Evolutionary conservation across 2,113 vertebrate species (phyloP), one percentile per base, ranked within the genome.

Genomic region (Pachycephala philippinensis): DNA sequence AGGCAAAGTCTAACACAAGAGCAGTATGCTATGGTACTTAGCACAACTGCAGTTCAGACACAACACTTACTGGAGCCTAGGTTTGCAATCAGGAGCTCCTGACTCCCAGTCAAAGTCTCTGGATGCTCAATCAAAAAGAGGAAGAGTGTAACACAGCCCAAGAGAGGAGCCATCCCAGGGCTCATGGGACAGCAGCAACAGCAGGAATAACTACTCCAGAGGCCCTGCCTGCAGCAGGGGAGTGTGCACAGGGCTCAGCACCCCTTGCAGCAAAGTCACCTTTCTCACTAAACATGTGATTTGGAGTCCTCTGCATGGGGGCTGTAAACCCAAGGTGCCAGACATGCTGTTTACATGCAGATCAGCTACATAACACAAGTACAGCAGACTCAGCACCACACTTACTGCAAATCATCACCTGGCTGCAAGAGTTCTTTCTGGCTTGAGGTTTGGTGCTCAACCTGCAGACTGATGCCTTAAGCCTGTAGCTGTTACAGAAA

Each of bases 281-380:
- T 59, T 68, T 80, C 65, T 76, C 6, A 1, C 40, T n/a, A 33
- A 27, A 33, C 1, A 0, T 0, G 1, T 78, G 47, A 59, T 27
- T 47, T 47, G n/a, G 33, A 92, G 31, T 52, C 23, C 61, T 63
- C 70, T 90, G 82, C 40, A 33, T 7, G 16, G 53, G 6, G 61
- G 18, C 53, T 52, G 30, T 42, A 75, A 80, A 79, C 49, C n/a
- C 66, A 76, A 50, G 57, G 49, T 71, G 44, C 16, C 81, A 59
- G 57, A 22, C 0, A 1, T 21, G 44, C 44, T 47, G 10, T 22
- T 83, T 27, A 39, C 10, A 15, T 37, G 54, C 37, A 72, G 59
- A 65, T 65, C 63, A 69, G 35, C 37, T 49, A 15, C 8, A 15
- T 39, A 37, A 56, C 2, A 2, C 35, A 77, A 57, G 9, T 44